A percentile compares a stretch with the other conserved stretches of the same genome.
phyloP scores from a whole-genome alignment of 2,113 vertebrate genomes.

The Piaya cayana region DNA sequence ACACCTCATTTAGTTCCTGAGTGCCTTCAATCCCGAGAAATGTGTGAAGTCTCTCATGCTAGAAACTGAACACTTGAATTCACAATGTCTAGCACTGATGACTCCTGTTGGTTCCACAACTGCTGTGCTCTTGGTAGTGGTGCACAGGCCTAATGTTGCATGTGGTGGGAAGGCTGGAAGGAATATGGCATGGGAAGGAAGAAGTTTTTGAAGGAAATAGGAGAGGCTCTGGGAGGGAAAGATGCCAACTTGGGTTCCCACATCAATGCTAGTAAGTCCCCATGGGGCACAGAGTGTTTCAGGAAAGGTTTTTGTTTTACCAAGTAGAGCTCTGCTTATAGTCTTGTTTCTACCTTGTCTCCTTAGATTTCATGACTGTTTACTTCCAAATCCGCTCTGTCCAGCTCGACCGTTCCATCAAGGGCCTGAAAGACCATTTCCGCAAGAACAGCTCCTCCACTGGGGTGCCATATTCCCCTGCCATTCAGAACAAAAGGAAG shows the following conservation, averaged over 20 bases:
- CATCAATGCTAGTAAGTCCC: background rate
- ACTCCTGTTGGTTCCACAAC: background rate
- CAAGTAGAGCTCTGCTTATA: background rate
- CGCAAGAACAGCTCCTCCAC: conserved; percentile 92
- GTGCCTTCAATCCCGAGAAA: background rate
- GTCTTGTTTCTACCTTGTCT: background rate
- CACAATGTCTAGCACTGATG: background rate
- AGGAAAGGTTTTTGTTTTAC: background rate
- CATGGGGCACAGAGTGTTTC: background rate
- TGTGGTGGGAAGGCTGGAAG: background rate
- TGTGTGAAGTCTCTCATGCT: background rate
- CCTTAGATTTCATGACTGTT: conserved; percentile 96
- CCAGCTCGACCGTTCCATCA: conserved; percentile 95
- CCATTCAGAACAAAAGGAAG: conserved; percentile 94
- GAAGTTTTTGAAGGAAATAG: background rate
- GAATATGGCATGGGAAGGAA: background rate
- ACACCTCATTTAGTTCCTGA: background rate
- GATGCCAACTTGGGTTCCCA: background rate
- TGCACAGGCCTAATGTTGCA: background rate
- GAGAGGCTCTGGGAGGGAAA: background rate
- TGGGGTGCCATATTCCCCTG: conserved; percentile 91
- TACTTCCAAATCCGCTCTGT: conserved; percentile 97
- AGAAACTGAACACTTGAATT: background rate
- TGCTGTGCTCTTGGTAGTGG: background rate
- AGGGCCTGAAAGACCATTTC: conserved; percentile 95